A percentile compares a stretch with the other conserved stretches of the same genome.
Conservation (phyloP, 2,797 vertebrate genomes). For the Trematomus bernacchii region DNA sequence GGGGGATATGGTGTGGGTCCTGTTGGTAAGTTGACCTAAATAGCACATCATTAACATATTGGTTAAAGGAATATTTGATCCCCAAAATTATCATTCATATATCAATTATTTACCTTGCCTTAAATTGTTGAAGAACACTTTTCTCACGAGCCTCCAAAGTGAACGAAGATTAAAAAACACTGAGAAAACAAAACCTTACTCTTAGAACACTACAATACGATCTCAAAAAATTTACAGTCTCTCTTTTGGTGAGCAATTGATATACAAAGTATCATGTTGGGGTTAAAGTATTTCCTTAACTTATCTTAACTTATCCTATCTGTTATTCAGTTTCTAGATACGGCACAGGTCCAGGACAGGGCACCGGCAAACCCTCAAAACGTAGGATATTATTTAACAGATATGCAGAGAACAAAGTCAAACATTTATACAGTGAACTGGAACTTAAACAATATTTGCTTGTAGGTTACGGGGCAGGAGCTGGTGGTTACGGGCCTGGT, state of each 20-base stretch:
- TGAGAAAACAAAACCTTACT: no score
- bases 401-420: conserved; percentile 5
- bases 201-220: no score
- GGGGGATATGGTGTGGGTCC: conserved; percentile 63
- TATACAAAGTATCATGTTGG: no score
- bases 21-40: conserved; percentile 58
- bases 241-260: no score
- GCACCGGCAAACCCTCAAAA: conserved; percentile 79
- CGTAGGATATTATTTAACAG: conserved; percentile 61
- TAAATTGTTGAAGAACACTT: no score
- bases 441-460: conserved; percentile 30
- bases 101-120: no score
- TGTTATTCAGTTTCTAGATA: conserved; percentile 74
- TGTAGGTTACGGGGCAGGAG: conserved; percentile 77
- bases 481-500: conserved; percentile 65
- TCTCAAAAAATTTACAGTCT: no score
- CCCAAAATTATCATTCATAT: no score
- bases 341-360: conserved; percentile 57
- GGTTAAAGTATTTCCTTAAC: no score
- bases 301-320: conserved; percentile 2
- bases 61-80: no score
- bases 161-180: no score
- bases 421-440: neutral
- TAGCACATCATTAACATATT: neutral
- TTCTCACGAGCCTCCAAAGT: no score